These are phyloP conservation scores for Chrysaora quinquecirrha DNA, from an alignment of 30 jellyfish, hydroid and myxozoan genomes.

Conservation along the genomic window DNA sequence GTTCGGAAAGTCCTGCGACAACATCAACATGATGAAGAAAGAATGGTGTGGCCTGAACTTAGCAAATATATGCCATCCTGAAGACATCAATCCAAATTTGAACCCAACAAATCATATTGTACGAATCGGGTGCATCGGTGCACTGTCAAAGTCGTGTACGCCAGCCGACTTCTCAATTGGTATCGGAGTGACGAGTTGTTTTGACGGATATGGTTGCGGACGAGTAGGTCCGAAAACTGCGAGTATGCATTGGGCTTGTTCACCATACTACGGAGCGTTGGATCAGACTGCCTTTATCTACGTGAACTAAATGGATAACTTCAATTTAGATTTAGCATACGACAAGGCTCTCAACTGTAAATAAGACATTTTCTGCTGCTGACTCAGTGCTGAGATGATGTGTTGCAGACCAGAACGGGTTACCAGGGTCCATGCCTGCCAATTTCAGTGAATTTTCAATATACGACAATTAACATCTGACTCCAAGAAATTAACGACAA, in stretches of 20 bases:
- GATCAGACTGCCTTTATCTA: conserved; percentile 88
- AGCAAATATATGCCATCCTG: conserved; percentile 97
- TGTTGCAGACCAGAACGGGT: conserved; percentile 66
- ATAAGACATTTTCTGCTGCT: too few species aligned
- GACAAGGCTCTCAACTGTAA: too few species aligned
- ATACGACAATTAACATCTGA: not conserved
- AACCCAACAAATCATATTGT: conserved; percentile 98
- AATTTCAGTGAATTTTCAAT: too few species aligned
- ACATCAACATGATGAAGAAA: conserved; percentile 52
- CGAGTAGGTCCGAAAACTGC: conserved; percentile 98
- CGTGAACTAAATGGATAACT: conserved; percentile 53
- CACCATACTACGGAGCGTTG: conserved; percentile 87
- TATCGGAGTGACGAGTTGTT: conserved; percentile 93
- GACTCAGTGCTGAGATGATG: too few species aligned
- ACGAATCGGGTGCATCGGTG: conserved; percentile 98
- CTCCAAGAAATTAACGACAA: conserved; percentile 1
- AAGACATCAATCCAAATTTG: conserved; percentile 94
- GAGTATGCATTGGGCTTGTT: conserved; percentile 99
- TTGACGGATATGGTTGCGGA: conserved; percentile 98
- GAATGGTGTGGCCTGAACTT: conserved; percentile 98
- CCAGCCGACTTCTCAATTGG: conserved; percentile 98
- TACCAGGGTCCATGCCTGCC: conserved; percentile 88
- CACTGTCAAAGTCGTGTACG: conserved; percentile 85
- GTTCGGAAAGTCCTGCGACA: conserved; percentile 85
- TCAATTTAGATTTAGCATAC: too few species aligned